Percentiles rank a stretch among this genome's conserved stretches.
Conservation (phyloP, 2,113 vertebrate genomes). For the Protobothrops flavoviridis region DNA sequence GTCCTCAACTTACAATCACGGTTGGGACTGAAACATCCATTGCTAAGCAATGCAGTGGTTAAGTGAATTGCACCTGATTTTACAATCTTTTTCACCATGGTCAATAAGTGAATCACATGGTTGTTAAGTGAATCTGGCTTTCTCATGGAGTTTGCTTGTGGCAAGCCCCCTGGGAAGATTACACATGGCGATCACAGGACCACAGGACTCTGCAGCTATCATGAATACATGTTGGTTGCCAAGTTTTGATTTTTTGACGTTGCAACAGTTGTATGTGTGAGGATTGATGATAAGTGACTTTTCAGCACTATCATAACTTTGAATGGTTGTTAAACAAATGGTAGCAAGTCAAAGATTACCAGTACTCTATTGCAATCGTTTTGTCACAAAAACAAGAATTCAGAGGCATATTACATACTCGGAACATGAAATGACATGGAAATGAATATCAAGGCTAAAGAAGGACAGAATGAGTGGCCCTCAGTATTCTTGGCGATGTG, state of each 20-base stretch:
- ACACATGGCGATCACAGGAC: neutral
- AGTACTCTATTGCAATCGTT: neutral
- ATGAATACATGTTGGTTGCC: neutral
- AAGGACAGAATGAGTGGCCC: neutral
- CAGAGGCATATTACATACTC: neutral
- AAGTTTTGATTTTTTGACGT: neutral
- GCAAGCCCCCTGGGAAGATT: neutral
- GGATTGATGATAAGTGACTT: neutral
- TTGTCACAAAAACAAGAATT: neutral
- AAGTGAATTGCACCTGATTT: neutral
- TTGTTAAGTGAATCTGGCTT: neutral
- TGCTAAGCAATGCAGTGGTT: neutral
- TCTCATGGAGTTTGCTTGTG: neutral
- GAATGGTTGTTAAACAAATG: neutral
- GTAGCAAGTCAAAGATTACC: neutral
- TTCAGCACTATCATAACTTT: neutral
- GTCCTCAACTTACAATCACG: neutral
- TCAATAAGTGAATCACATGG: neutral
- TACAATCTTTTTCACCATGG: neutral
- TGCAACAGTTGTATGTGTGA: neutral
- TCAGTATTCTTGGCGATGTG: neutral
- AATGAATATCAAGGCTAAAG: neutral
- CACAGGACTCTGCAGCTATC: neutral
- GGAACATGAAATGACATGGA: neutral
- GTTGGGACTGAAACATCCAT: neutral